A percentile compares a stretch with the other conserved stretches of the same genome.
Conservation (phyloP, 2,113 vertebrate genomes). For the Fulmarus glacialis region DNA sequence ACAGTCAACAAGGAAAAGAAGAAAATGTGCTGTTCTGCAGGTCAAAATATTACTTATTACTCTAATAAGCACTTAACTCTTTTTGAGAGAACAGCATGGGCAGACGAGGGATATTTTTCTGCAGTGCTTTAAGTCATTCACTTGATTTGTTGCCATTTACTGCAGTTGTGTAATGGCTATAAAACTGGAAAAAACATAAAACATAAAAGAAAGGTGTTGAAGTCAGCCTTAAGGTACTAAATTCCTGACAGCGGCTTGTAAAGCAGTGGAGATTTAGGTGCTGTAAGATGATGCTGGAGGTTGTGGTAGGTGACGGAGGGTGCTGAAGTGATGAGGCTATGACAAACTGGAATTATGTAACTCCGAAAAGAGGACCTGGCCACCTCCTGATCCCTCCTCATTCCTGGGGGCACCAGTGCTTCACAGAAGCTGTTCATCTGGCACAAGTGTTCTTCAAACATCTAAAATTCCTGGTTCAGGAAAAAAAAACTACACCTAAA, state of each 20-base stretch:
- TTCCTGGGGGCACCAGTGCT: not conserved
- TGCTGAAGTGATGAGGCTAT: not conserved
- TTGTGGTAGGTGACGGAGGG: not conserved
- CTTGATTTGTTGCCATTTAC: slow-evolving; percentile 69
- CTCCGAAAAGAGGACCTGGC: not conserved
- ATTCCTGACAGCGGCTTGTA: slow-evolving; percentile 76
- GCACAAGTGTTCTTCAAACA: not conserved
- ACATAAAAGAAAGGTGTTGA: slow-evolving; percentile 74
- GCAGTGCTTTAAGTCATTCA: slow-evolving; percentile 40
- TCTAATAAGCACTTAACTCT: slow-evolving; percentile 44
- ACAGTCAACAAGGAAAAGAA: not conserved
- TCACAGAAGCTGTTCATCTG: not conserved
- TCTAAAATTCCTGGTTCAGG: not conserved
- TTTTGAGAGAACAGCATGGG: not conserved
- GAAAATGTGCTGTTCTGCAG: not conserved
- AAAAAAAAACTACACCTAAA: not conserved
- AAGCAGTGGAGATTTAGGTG: slow-evolving; percentile 61
- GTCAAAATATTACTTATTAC: slow-evolving; percentile 36
- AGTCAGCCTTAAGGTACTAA: slow-evolving; percentile 72
- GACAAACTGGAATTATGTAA: not conserved
- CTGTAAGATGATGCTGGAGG: slow-evolving; percentile 14
- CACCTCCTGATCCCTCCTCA: not conserved
- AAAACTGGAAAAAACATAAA: slow-evolving; percentile 71
- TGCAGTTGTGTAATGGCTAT: slow-evolving; percentile 67
- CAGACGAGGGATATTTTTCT: not conserved